phyloP scores from a whole-genome alignment of 2,888 invertebrate species.

The Aphidius colemani region DNA sequence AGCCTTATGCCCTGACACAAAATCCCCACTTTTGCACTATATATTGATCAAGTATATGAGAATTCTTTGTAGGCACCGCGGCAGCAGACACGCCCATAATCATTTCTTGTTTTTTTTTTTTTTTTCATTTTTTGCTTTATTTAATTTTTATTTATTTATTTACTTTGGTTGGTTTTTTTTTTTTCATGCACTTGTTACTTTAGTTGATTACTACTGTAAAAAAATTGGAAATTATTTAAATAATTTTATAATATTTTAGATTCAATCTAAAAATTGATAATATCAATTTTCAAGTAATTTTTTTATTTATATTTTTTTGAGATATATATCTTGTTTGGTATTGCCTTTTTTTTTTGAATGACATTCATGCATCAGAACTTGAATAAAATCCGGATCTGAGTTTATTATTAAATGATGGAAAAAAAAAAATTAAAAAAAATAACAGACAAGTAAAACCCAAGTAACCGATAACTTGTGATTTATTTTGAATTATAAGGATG shows the following conservation, averaged over 20 bases:
- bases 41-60: constrained; percentile 42
- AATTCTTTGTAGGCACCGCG: constrained; percentile 55
- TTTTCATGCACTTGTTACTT: neutral
- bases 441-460: constrained; percentile 8
- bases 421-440: no score
- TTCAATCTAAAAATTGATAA: neutral
- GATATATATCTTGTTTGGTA: neutral
- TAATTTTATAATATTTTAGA: neutral
- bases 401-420: no score
- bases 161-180: no score
- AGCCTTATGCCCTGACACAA: constrained; percentile 13
- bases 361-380: neutral
- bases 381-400: no score
- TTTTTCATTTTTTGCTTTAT: constrained; percentile 26
- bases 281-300: no score
- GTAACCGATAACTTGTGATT: constrained; percentile 23
- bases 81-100: constrained; percentile 52
- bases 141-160: constrained; percentile 20
- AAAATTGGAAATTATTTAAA: neutral
- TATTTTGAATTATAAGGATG: constrained; percentile 20
- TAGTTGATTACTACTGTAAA: neutral
- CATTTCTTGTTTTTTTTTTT: constrained; percentile 30
- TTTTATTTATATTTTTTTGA: neutral
- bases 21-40: constrained; percentile 27
- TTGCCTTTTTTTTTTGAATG: neutral